phyloP scores from a whole-genome alignment of 2,797 vertebrate species.

The Pelochelys cantorii region DNA sequence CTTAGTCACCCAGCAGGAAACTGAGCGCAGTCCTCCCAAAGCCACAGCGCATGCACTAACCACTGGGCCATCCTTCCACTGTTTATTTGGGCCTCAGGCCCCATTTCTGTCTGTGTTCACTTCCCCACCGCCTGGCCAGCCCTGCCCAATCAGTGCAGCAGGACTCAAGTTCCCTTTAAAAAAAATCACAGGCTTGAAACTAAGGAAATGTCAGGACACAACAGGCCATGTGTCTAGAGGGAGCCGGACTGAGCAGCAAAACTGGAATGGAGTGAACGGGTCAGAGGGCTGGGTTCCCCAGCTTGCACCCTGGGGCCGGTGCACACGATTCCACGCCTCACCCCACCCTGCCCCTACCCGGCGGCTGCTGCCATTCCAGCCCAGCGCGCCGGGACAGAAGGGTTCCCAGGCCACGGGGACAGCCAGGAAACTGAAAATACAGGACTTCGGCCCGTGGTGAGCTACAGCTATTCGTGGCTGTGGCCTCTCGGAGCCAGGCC shows the following conservation, averaged over 20 bases:
- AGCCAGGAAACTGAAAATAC: neutral
- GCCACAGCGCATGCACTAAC: neutral
- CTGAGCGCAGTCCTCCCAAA: neutral
- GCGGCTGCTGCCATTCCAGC: neutral
- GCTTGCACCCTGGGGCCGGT: neutral
- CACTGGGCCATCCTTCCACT: neutral
- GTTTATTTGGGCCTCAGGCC: neutral
- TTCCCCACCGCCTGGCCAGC: neutral
- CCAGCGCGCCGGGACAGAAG: neutral
- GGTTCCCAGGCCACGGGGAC: neutral
- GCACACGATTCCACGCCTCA: neutral
- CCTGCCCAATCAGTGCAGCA: neutral
- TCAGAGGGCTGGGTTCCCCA: neutral
- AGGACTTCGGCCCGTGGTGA: neutral
- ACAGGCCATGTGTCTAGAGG: neutral
- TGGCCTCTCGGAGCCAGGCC: neutral
- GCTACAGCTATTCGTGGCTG: neutral
- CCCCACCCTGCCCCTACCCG: neutral
- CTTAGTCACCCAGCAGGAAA: neutral
- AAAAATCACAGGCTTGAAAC: rapidly evolving
- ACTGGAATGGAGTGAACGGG: no score
- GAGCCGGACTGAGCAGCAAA: no score
- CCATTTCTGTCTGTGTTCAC: neutral
- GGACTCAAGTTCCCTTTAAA: neutral
- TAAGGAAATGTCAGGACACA: neutral